These are phyloP conservation scores for Megaceryle torquata DNA, from an alignment of 2,113 vertebrate species.

Conservation along the genomic window DNA sequence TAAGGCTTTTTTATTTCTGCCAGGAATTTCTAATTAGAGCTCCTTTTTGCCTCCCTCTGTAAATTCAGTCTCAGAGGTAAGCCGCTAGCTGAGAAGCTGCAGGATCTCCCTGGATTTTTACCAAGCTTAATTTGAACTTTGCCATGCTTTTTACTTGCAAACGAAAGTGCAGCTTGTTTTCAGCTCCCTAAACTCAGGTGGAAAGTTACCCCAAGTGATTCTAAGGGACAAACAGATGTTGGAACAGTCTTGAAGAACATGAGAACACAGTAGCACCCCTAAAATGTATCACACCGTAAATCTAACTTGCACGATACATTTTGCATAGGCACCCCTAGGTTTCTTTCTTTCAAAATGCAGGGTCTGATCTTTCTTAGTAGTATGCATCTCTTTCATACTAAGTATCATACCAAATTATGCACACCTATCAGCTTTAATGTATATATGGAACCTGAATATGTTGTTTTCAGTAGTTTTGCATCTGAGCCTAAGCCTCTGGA, in stretches of 20 bases:
- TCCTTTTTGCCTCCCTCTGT: background rate
- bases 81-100: background rate
- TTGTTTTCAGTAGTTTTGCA: background rate
- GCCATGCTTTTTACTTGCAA: background rate
- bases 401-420: background rate
- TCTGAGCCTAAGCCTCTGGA: background rate
- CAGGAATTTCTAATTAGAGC: background rate
- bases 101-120: conserved; percentile 1
- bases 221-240: background rate
- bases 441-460: background rate
- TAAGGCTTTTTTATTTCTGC: background rate
- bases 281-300: background rate
- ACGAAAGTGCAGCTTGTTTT: background rate
- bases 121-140: conserved; percentile 8
- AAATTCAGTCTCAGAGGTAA: background rate
- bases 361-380: background rate
- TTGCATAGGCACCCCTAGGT: background rate
- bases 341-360: background rate
- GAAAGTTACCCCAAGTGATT: background rate
- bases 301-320: background rate
- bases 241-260: background rate
- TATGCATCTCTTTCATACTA: background rate
- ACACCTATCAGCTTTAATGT: background rate
- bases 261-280: background rate
- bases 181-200: background rate